phyloP scores from a whole-genome alignment of 2,113 vertebrate genomes.

The Megaceryle torquata region DNA sequence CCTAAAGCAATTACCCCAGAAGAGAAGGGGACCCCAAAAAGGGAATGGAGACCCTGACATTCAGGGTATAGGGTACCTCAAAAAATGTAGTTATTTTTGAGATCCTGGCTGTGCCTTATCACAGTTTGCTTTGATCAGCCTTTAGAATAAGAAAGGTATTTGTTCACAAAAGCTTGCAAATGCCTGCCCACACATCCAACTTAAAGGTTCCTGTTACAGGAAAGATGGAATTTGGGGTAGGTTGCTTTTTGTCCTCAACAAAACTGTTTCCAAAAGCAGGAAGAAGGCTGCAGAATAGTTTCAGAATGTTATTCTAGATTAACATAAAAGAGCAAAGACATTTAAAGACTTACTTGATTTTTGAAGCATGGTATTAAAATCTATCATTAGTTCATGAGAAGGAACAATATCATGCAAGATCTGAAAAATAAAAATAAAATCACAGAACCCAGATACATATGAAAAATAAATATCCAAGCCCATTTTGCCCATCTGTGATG shows the following conservation, averaged over 20 bases:
- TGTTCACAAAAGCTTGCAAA: background rate
- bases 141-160: background rate
- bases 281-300: background rate
- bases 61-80: background rate
- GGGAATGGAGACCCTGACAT: background rate
- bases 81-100: background rate
- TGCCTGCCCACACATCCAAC: background rate
- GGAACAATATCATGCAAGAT: conserved; percentile 81
- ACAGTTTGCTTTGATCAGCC: background rate
- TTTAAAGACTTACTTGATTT: conserved; percentile 79
- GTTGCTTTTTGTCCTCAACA: background rate
- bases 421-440: conserved; percentile 61
- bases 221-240: background rate
- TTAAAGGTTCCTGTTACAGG: background rate
- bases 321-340: background rate
- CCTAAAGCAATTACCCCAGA: background rate
- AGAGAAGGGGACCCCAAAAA: background rate
- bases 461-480: background rate
- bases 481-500: background rate
- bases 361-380: conserved; percentile 82
- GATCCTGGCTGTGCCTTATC: background rate
- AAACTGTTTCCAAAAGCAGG: background rate
- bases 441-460: background rate
- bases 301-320: background rate
- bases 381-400: conserved; percentile 91